Evolutionary conservation across 1,140 invertebrate genomes (phyloP), one percentile per base, ranked within the genome.

Genomic region (Drosophila pallidifrons): DNA sequence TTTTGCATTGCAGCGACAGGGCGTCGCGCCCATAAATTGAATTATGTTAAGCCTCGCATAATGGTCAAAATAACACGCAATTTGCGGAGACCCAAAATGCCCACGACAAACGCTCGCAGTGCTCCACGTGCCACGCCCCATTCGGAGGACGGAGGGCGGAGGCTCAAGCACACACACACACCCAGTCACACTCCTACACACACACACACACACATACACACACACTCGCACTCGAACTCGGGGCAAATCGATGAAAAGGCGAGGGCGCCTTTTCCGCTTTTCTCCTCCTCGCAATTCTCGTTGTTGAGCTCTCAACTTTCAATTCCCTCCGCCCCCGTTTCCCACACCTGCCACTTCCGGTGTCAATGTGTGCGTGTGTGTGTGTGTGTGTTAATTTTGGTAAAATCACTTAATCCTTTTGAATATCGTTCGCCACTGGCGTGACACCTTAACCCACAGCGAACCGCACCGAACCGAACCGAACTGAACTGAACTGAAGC

Each of bases 331-430:
- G 3, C 3, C 20, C 20, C 20, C 3, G 20, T 38, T 10, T 54
- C 15, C 47, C 38, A 20, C 49, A 52, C 51, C 41, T 13, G 11
- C 41, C 43, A 8, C 32, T 54, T 52, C 65, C 69, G 52, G 43
- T 68, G 60, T 57, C 61, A 57, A 46, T 54, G 11, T 63, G 11
- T 32, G 47, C 28, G 28, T 54, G 38, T 6, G 43, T 67, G 60
- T n/a, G 28, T 54, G 38, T 6, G 43, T 65, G 81, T 76, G 71
- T 89, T 88, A 83, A 89, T 85, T 86, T 79, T 71, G 72, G 52
- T 64, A 67, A 69, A 89, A 85, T 90, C 85, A 90, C 81, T 89
- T 89, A 89, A 89, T 90, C 86, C 86, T 86, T 89, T 90, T 68
- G 47, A 76, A 81, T 76, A 89, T 83, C 57, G 60, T 38, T 41